These are phyloP conservation scores for Nymphalis c-album DNA, from an alignment of 2,888 invertebrate species.

Conservation along the genomic window DNA sequence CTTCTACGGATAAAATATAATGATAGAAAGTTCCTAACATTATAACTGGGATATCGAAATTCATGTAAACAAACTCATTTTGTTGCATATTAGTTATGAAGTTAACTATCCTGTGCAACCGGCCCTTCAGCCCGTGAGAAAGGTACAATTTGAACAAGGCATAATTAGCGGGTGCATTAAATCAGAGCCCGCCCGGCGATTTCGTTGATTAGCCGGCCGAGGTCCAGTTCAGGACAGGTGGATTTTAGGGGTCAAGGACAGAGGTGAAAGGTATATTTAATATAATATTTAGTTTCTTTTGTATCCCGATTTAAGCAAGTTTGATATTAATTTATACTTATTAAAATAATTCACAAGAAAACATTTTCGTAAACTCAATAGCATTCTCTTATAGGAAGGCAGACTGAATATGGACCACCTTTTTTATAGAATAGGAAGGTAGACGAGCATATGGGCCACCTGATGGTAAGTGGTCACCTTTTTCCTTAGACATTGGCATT, in stretches of 20 bases:
- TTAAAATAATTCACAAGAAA: no score
- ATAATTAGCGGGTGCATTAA: conserved; percentile 79
- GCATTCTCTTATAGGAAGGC: no score
- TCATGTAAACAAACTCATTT: neutral
- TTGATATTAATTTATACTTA: no score
- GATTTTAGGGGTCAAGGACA: conserved; percentile 68
- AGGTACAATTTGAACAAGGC: conserved; percentile 80
- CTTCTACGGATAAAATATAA: no score
- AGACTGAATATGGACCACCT: no score
- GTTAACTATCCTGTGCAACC: conserved; percentile 36
- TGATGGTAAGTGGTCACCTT: no score
- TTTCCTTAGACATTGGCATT: no score
- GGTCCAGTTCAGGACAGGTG: conserved; percentile 69
- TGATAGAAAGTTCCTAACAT: no score
- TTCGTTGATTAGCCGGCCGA: conserved; percentile 54
- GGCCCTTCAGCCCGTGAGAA: conserved; percentile 69
- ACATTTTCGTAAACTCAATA: no score
- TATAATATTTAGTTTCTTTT: no score
- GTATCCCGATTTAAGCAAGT: neutral
- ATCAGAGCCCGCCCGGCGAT: conserved; percentile 62
- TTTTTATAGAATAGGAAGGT: no score
- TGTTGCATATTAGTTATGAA: neutral
- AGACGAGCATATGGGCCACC: no score
- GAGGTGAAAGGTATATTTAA: conserved; percentile 19
- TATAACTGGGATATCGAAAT: neutral